phyloP scores from a whole-genome alignment of 2,888 invertebrate genomes.

The Leucania comma region DNA sequence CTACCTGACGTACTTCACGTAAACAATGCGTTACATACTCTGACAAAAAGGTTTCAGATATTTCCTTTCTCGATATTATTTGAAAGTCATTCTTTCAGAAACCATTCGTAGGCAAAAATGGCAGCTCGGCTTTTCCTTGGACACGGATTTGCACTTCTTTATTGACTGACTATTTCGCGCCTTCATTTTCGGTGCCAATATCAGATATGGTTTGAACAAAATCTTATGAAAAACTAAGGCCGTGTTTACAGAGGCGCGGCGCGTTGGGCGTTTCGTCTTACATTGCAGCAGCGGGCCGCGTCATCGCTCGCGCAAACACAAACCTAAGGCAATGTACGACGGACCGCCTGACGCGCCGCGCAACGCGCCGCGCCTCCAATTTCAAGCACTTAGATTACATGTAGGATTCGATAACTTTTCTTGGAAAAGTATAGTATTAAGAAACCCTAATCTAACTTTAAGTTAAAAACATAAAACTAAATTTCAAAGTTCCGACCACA shows the following conservation, averaged over 20 bases:
- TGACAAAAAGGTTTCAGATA: constrained; percentile 31
- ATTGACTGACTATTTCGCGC: not conserved
- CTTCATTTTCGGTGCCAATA: not conserved
- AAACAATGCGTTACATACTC: constrained; percentile 35
- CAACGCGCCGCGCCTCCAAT: no score
- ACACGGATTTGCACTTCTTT: constrained; percentile 9
- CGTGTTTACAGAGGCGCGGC: no score
- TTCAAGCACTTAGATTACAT: no score
- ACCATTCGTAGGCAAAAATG: constrained; percentile 18
- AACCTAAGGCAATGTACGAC: no score
- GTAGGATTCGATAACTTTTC: not conserved
- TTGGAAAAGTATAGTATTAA: not conserved
- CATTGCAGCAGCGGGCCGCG: no score
- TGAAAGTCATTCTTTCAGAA: constrained; percentile 6
- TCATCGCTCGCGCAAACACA: no score
- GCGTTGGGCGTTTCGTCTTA: no score
- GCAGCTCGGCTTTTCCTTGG: not conserved
- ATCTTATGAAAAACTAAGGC: not conserved
- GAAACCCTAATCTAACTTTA: not conserved
- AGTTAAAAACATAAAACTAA: not conserved
- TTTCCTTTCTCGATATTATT: constrained; percentile 14
- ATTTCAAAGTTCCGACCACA: not conserved
- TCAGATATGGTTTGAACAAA: not conserved
- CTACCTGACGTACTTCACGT: constrained; percentile 32
- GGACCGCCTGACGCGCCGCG: no score